phyloP scores from a whole-genome alignment of 2,113 vertebrate genomes.

The Hippocampus zosterae region DNA sequence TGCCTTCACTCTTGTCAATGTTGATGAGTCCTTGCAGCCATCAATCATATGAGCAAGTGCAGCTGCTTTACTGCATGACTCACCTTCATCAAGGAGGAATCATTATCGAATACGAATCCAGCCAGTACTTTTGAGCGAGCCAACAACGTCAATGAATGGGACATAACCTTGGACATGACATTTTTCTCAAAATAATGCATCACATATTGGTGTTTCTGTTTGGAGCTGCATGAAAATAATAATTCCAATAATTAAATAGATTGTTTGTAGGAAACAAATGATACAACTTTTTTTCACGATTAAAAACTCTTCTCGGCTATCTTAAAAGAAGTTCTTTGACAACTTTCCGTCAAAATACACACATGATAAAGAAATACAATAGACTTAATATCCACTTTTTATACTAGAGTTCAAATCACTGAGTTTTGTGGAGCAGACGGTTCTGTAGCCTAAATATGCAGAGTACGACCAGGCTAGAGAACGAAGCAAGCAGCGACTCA shows the following conservation, averaged over 20 bases:
- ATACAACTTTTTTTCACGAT: no score
- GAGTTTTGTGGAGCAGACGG: no score
- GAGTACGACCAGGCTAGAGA: no score
- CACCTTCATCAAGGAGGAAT: constrained; percentile 8
- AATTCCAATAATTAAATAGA: neutral
- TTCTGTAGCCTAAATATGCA: no score
- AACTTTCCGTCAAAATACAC: no score
- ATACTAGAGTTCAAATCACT: no score
- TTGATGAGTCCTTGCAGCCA: constrained; percentile 7
- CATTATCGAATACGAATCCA: constrained; percentile 1
- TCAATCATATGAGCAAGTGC: constrained; percentile 18
- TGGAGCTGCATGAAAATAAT: neutral
- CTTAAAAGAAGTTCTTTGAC: no score
- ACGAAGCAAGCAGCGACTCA: no score
- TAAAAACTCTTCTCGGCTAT: no score
- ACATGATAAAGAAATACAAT: no score
- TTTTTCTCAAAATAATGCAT: neutral
- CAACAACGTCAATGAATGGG: constrained; percentile 8
- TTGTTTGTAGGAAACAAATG: no score
- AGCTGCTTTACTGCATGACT: constrained; percentile 31
- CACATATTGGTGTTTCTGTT: neutral
- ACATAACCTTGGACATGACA: neutral
- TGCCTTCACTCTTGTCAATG: constrained; percentile 10
- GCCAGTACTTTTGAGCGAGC: constrained; percentile 23
- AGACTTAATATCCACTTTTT: no score